phyloP scores from a whole-genome alignment of 2,888 invertebrate genomes.

The Drosophila helvetica region DNA sequence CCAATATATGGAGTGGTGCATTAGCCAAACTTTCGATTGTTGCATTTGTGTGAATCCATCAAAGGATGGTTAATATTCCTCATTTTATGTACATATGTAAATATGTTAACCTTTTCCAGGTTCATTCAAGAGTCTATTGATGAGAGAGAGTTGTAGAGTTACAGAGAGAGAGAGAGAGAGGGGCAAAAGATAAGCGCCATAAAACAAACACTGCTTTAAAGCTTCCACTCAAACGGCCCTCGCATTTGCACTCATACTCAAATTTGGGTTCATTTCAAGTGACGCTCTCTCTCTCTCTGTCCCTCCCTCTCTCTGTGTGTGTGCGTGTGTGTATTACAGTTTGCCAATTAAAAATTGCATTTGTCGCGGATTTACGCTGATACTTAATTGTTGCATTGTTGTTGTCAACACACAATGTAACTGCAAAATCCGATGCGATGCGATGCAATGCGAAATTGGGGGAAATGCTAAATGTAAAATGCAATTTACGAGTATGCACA shows the following conservation, averaged over 20 bases:
- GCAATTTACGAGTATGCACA: slow-evolving; percentile 29
- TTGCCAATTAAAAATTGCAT: slow-evolving; percentile 71
- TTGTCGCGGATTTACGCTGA: slow-evolving; percentile 65
- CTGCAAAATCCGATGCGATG: slow-evolving; percentile 25
- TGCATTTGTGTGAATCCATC: no score
- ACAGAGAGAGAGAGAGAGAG: no score
- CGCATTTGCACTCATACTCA: neutral
- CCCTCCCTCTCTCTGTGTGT: slow-evolving; percentile 17
- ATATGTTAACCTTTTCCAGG: no score
- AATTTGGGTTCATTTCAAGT: neutral
- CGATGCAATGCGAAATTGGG: slow-evolving; percentile 1
- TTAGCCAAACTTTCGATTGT: no score
- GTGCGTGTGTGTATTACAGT: slow-evolving; percentile 27
- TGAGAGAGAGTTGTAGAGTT: no score
- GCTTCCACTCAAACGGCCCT: neutral
- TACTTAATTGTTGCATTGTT: slow-evolving; percentile 42
- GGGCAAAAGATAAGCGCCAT: no score
- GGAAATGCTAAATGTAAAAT: slow-evolving; percentile 23
- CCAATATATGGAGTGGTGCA: no score
- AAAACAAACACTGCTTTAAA: no score
- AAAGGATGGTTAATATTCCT: no score
- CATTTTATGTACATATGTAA: no score
- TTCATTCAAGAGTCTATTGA: no score
- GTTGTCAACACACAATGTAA: slow-evolving; percentile 43
- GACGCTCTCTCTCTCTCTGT: neutral